Evolutionary conservation across 2,113 vertebrate genomes (phyloP), one percentile per base, ranked within the genome.

Genomic region (Atherinomorus stipes): DNA sequence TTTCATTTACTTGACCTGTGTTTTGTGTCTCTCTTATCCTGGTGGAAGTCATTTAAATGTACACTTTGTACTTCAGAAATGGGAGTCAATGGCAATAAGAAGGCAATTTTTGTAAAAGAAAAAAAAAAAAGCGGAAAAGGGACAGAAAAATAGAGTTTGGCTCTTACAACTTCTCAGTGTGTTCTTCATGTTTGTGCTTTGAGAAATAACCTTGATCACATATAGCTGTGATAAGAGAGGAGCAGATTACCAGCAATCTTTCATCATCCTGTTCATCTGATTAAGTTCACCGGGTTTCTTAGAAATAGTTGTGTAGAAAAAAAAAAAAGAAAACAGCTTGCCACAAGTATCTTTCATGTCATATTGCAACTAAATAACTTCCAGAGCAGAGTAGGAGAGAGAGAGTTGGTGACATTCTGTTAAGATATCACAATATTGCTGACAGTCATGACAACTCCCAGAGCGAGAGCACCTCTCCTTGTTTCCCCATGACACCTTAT

Each of bases 1-100:
- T 23, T 19, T 65, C 4, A 53, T 63, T 64, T 23, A 69, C 47
- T 57, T 11, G 8, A 58, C 47, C 18, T 57, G 54, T 54, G 38
- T 28, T 78, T 60, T 71, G 64, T 59, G 18, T 65, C n/a, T 75
- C 47, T 9, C n/a, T 45, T 47, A 63, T 44, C 22, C 47, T 49
- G 19, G 4, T 16, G 67, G 49, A 64, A 52, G 51, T 62, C 31
- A 66, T 45, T 13, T 50, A 31, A 50, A 7, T 57, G 34, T 54
- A 8, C 11, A 26, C 13, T 23, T 60, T 66, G 16, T 66, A 16
- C 5, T 4, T 15, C 31, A 13, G 1, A 12, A 63, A 28, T 2
- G 9, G 11, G 8, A 37, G 23, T 19, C 18, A 15, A 44, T 12
- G 23, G 12, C 9, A 23, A 4, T 16, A 19, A 37, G 44, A 58